A percentile compares a stretch with the other conserved stretches of the same genome.
phyloP scores from a whole-genome alignment of 2,888 invertebrate genomes.

The Microctonus aethiopoides region DNA sequence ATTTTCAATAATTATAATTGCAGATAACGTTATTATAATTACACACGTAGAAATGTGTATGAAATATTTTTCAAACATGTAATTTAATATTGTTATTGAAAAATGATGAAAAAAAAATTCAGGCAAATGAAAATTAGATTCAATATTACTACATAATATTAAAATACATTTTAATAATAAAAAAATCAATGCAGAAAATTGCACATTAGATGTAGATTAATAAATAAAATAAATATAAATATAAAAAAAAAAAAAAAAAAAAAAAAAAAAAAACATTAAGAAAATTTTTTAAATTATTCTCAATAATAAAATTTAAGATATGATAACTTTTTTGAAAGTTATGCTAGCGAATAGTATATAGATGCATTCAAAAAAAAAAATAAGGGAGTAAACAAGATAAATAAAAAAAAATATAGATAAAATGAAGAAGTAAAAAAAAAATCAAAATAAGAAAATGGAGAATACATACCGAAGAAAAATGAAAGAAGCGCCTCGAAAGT shows the following conservation, averaged over 20 bases:
- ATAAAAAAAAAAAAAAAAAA: constrained; percentile 9
- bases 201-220: too few relatives aligned
- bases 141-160: too few relatives aligned
- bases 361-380: constrained; percentile 16
- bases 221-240: neutral
- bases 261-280: constrained; percentile 37
- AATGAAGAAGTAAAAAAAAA: constrained; percentile 35
- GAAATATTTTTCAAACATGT: neutral
- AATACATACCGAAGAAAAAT: constrained; percentile 22
- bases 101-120: neutral
- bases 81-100: neutral
- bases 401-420: constrained; percentile 35
- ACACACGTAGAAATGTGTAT: neutral
- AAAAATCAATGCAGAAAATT: too few relatives aligned
- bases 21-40: neutral
- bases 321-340: constrained; percentile 63
- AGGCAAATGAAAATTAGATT: neutral
- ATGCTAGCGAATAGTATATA: constrained; percentile 40
- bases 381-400: constrained; percentile 34
- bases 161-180: too few relatives aligned
- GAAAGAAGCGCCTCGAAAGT: constrained; percentile 28
- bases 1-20: neutral
- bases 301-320: constrained; percentile 63
- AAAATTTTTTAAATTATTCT: constrained; percentile 56
- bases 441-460: constrained; percentile 23